A percentile compares a stretch with the other conserved stretches of the same genome.
phyloP scores from a whole-genome alignment of 2,113 vertebrate genomes.

The Aspiorhynchus laticeps region DNA sequence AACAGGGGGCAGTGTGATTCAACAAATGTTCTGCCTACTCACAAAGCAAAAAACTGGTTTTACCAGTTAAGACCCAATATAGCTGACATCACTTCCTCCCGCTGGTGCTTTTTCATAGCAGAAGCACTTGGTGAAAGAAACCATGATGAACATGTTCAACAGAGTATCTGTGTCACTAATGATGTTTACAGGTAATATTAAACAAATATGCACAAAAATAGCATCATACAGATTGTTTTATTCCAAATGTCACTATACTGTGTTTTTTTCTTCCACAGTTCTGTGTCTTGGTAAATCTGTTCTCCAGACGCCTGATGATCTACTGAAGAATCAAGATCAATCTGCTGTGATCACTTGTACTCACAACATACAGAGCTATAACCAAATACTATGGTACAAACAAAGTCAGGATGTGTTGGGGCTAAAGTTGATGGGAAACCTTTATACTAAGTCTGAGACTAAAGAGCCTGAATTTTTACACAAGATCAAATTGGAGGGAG shows the following conservation, averaged over 20 bases:
- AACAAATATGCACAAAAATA: neutral
- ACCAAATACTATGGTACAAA: conserved; percentile 53
- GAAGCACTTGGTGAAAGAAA: neutral
- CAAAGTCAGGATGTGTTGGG: neutral
- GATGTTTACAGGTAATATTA: neutral
- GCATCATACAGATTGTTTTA: neutral
- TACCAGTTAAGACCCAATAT: neutral
- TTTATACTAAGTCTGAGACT: no score
- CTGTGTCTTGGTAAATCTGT: neutral
- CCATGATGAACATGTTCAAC: neutral
- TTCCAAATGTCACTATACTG: neutral
- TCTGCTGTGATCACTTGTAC: conserved; percentile 37
- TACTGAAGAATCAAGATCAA: conserved; percentile 17
- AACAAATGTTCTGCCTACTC: neutral
- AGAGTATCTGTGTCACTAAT: neutral
- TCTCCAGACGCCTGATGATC: conserved; percentile 30
- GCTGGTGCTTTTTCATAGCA: neutral
- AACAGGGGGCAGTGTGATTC: conserved; percentile 2
- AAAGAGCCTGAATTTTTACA: no score
- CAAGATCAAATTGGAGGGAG: no score
- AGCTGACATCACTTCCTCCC: neutral
- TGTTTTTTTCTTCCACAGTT: conserved; percentile 23
- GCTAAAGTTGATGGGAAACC: no score
- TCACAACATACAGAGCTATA: conserved; percentile 6
- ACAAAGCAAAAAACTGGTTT: neutral